Percentiles rank a stretch among this genome's conserved stretches.
Evolutionary conservation across 1,140 invertebrate genomes (phyloP).

Genomic region (Lerema accius): DNA sequence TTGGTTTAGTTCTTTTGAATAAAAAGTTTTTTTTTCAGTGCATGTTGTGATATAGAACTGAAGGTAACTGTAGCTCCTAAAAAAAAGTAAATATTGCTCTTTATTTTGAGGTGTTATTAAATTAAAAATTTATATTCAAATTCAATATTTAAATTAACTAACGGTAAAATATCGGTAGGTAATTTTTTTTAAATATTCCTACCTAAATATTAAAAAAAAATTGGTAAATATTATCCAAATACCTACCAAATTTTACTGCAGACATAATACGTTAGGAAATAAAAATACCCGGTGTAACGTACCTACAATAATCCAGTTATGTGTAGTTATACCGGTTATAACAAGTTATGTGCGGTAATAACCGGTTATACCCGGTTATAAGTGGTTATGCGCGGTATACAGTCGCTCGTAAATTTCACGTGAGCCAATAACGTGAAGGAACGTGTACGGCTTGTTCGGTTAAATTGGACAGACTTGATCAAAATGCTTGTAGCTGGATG

Average conservation of each 20-base stretch:
- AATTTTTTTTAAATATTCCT: too few species aligned
- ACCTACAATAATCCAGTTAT: slow-evolving; percentile 57
- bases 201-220: too few species aligned
- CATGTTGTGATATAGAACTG: too few species aligned
- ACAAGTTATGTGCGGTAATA: slow-evolving; percentile 38
- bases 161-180: too few species aligned
- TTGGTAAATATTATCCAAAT: slow-evolving; percentile 45
- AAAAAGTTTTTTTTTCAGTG: too few species aligned
- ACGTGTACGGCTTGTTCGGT: slow-evolving; percentile 49
- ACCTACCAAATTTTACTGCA: slow-evolving; percentile 30
- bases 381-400: slow-evolving; percentile 32
- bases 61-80: too few species aligned
- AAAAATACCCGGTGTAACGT: slow-evolving; percentile 40
- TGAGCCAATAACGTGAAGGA: slow-evolving; percentile 62
- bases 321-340: slow-evolving; percentile 51
- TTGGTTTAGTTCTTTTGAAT: too few species aligned
- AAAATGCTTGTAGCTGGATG: slow-evolving; percentile 25
- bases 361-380: slow-evolving; percentile 33
- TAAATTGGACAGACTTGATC: slow-evolving; percentile 60
- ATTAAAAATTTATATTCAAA: too few species aligned
- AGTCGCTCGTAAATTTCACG: slow-evolving; percentile 61
- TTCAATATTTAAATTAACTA: too few species aligned
- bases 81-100: too few species aligned
- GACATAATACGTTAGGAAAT: slow-evolving; percentile 41
- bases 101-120: too few species aligned